Evolutionary conservation across 2,888 invertebrate genomes (phyloP), one percentile per base, ranked within the genome.

Genomic region (Lydus trimaculatus): DNA sequence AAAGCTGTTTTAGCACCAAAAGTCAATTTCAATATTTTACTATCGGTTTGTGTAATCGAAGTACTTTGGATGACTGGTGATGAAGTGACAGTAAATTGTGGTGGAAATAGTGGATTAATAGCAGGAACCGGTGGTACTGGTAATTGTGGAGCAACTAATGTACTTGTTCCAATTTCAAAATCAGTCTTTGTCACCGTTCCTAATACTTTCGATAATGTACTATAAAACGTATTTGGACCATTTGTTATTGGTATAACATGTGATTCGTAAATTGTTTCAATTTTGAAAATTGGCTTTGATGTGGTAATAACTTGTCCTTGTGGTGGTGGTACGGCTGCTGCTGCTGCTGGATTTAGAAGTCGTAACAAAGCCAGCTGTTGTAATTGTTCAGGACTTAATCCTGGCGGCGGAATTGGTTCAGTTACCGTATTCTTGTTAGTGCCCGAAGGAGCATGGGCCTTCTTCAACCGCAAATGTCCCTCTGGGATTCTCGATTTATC

Each of bases 1-100:
- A 93, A 93, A 0, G 95, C 91, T 0, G 95, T 95, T 84, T 94
- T 94, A 36, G 96, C 95, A n/a, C 96, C 95, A 82, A 96, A 96
- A 13, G 95, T 95, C 75, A 96, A 86, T 84, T 95, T 95, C 71
- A 96, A 85, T 63, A 95, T 87, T 85, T 94, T 92, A 77, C 95
- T 94, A 72, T 93, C 90, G 0, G 94, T 94, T 73, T 92, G 89
- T 0, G 92, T 93, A 15, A 94, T 90, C 77, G 93, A 87, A 0
- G 94, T 94, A 79, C 93, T 94, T 69, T 93, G 89, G 28, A 95
- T 88, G n/a, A 94, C 87, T 0, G 94, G 94, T 0, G 94, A 92
- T 11, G 94, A 94, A 31, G 93, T 93, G 23, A 95, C 84, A 43
- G 92, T 90, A 82, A 91, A 92, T 77, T 94, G 94, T 58, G 89